Evolutionary conservation across 2,797 vertebrate genomes (phyloP), one percentile per base, ranked within the genome.

Genomic region (Antrozous pallidus): DNA sequence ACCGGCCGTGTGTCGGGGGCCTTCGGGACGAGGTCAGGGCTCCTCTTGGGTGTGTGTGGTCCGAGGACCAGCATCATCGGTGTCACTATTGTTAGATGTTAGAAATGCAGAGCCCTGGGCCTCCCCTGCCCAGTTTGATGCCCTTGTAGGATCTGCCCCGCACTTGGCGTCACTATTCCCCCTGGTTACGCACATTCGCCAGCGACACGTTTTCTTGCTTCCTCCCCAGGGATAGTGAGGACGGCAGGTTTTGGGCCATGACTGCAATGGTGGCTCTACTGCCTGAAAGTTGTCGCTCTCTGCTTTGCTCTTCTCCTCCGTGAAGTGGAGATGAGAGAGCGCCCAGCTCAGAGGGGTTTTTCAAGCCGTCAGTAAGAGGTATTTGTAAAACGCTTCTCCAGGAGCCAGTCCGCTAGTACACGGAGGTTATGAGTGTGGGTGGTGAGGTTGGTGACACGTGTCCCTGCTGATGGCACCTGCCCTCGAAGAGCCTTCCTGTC

Each of bases 201-300:
- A 0, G 0, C 9, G 91, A 36, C 3, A 0, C 5, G 6, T 0
- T 0, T 0, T 14, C 9, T 71, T 31, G 5, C 75, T 3, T 49
- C 47, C 16, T 36, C n/a, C 71, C 26, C 73, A 11, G 26, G 13
- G 22, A 26, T 10, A 2, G 17, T 3, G 40, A 28, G 47, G 71
- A 2, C 33, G 49, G 45, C 20, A 33, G 91, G 22, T 47, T 95
- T 77, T 6, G 82, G 73, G 18, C 70, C 20, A 0, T 45, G 31
- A 58, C 24, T 0, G 47, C 1, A 0, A 1, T 0, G 38, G 82
- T 22, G 10, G 40, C 70, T 47, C 51, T 26, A 24, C 31, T 61
- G 6, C 38, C 47, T 36, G 6, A 1, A 28, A 5, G n/a, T 49
- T 26, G 3, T 4, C 16, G 24, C 8, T 17, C 58, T n/a, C 26